phyloP scores from a whole-genome alignment of 1,140 invertebrate genomes.

The Penaeus chinensis region DNA sequence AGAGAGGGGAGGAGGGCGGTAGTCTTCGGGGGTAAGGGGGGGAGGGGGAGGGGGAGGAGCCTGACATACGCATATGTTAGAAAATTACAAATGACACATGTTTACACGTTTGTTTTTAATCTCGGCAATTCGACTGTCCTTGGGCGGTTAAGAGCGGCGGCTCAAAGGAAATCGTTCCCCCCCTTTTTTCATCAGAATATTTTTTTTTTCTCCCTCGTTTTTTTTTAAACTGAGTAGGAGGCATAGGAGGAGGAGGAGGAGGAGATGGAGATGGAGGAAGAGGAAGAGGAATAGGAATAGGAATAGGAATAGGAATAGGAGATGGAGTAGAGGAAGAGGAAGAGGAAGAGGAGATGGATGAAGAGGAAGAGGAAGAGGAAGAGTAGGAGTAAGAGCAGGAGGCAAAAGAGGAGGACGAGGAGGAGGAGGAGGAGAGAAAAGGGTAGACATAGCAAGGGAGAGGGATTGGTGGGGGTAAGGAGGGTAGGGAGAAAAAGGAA shows the following conservation, averaged over 20 bases:
- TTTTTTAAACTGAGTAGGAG: neutral
- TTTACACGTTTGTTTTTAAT: too few species aligned
- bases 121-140: too few species aligned
- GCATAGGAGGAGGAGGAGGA: neutral
- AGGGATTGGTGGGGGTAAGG: neutral
- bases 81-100: too few species aligned
- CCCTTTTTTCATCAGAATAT: neutral
- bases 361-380: neutral
- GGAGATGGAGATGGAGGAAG: neutral
- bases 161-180: too few species aligned
- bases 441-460: neutral
- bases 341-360: neutral
- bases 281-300: neutral
- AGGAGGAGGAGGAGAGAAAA: neutral
- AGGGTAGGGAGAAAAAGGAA: neutral
- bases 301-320: neutral
- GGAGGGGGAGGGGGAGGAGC: neutral
- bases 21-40: neutral
- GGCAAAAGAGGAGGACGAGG: neutral
- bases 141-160: too few species aligned
- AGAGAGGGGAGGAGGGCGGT: neutral
- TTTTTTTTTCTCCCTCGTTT: neutral
- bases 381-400: neutral
- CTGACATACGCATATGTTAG: too few species aligned
- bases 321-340: neutral